phyloP scores from a whole-genome alignment of 2,113 vertebrate genomes.

The Morone chrysops region DNA sequence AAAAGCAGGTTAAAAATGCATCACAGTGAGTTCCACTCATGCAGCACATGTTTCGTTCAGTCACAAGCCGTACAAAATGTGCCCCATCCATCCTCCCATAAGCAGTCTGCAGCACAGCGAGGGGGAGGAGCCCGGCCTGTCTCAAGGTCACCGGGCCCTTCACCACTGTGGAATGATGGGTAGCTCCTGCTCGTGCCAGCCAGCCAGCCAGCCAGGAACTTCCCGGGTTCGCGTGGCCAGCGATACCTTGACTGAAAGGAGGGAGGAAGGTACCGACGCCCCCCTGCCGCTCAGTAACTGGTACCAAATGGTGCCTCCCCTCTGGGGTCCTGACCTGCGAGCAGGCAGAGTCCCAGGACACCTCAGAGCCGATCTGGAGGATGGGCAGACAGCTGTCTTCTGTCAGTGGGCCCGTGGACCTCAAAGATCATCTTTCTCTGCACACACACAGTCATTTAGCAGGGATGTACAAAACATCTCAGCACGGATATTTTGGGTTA shows the following conservation, averaged over 20 bases:
- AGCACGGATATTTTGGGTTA: not conserved
- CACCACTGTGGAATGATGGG: conserved; percentile 77
- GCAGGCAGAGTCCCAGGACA: conserved; percentile 79
- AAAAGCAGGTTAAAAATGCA: conserved; percentile 18
- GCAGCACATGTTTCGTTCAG: conserved; percentile 28
- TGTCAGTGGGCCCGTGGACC: conserved; percentile 75
- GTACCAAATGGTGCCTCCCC: conserved; percentile 84
- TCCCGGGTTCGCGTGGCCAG: conserved; percentile 52
- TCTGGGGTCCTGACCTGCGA: conserved; percentile 80
- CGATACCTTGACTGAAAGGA: conserved; percentile 74
- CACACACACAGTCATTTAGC: conserved; percentile 35
- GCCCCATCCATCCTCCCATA: conserved; percentile 62
- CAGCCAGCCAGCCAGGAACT: conserved; percentile 48
- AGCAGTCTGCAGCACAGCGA: conserved; percentile 58
- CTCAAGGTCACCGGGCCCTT: conserved; percentile 83
- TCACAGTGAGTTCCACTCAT: conserved; percentile 21
- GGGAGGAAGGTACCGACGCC: conserved; percentile 51
- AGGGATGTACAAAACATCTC: not conserved
- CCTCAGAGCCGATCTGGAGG: conserved; percentile 77
- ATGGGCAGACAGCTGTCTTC: conserved; percentile 85
- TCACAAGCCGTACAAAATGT: conserved; percentile 15
- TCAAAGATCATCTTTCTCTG: conserved; percentile 42
- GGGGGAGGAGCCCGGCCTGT: conserved; percentile 50
- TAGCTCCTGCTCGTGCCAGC: conserved; percentile 54
- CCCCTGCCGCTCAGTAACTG: conserved; percentile 82